Conservation (phyloP, 2,113 vertebrate genomes). For the Petaurus breviceps region DNA sequence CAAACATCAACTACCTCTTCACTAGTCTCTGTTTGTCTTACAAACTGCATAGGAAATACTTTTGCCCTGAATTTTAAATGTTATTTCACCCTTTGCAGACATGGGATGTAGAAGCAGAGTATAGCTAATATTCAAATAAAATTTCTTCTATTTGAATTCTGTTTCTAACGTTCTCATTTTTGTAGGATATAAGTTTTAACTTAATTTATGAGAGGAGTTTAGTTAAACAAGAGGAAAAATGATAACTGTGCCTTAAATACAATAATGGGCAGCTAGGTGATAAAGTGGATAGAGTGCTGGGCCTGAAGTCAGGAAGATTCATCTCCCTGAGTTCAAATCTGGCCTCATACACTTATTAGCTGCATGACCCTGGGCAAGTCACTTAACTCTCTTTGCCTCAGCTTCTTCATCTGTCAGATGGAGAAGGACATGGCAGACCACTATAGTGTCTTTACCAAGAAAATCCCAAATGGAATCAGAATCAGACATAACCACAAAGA, state of each 20-base stretch:
- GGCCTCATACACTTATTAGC: no score
- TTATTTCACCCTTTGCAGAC: not conserved
- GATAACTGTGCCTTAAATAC: not conserved
- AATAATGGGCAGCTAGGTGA: no score
- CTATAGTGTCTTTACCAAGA: not conserved
- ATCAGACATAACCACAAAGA: no score
- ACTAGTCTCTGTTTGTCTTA: conserved; percentile 1
- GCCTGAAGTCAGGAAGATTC: no score
- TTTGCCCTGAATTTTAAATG: conserved; percentile 42
- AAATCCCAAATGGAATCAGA: no score
- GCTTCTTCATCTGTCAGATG: no score
- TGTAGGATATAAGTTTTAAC: conserved; percentile 25
- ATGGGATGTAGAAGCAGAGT: not conserved
- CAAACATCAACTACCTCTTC: not conserved
- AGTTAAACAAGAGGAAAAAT: not conserved
- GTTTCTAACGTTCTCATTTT: conserved; percentile 29
- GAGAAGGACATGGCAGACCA: no score
- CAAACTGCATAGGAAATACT: not conserved
- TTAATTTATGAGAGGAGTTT: not conserved
- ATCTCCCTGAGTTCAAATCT: no score
- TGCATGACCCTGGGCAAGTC: no score
- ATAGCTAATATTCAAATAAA: conserved; percentile 62
- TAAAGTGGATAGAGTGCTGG: no score
- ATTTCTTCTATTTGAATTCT: conserved; percentile 36
- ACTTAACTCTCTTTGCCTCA: no score